phyloP scores from a whole-genome alignment of 2,113 vertebrate genomes.

The Otis tarda region DNA sequence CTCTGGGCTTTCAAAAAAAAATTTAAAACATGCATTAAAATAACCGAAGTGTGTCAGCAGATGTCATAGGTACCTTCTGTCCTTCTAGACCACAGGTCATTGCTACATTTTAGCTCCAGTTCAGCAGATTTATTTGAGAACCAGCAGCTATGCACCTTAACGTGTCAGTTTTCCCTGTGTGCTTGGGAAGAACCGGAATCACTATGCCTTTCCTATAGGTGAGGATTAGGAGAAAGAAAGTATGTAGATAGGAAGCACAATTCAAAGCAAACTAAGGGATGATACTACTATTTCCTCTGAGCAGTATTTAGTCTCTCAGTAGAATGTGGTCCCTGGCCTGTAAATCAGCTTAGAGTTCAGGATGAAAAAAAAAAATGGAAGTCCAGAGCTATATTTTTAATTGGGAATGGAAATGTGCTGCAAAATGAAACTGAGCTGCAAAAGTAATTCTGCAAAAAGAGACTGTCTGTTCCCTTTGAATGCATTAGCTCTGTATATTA shows the following conservation, averaged over 20 bases:
- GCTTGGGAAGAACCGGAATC: not conserved
- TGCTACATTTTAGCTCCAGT: not conserved
- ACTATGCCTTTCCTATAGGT: not conserved
- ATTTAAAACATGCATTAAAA: not conserved
- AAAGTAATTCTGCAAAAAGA: not conserved
- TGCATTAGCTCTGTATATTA: not conserved
- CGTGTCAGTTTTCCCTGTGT: not conserved
- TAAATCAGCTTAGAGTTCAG: not conserved
- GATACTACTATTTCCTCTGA: not conserved
- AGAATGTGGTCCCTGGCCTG: not conserved
- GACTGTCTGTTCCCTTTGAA: not conserved
- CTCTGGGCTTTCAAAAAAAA: not conserved
- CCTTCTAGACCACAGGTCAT: not conserved
- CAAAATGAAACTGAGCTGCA: not conserved
- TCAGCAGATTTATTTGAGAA: not conserved
- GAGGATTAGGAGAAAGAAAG: not conserved
- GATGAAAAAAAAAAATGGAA: not conserved
- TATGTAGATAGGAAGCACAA: not conserved
- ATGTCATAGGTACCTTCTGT: not conserved
- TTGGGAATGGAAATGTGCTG: not conserved
- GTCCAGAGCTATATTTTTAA: not conserved
- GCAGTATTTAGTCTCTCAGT: not conserved
- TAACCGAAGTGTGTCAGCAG: not conserved
- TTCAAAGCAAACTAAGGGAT: not conserved
- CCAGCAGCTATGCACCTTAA: not conserved